These are phyloP conservation scores for Cliona cf. orientalis DNA, from an alignment of 37 sponge, comb jelly and placozoan genomes.

Conservation along the genomic window DNA sequence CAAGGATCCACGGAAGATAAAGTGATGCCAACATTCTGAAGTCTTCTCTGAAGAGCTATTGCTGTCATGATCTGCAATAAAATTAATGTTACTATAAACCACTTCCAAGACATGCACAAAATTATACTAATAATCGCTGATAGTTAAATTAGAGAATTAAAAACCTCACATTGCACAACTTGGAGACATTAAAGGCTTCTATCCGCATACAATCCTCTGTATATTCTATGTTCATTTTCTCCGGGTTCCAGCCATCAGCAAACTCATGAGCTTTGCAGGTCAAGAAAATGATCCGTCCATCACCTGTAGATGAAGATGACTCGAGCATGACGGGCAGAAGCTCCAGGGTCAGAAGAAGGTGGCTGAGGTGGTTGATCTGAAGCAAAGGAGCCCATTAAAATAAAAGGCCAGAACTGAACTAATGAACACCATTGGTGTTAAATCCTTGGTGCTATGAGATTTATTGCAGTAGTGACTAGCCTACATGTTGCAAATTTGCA, in stretches of 20 bases:
- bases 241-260: not conserved
- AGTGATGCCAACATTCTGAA: slow-evolving; percentile 48
- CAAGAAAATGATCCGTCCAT: slow-evolving; percentile 67
- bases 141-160: too few relatives aligned
- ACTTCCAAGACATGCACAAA: too few relatives aligned
- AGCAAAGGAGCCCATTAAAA: too few relatives aligned
- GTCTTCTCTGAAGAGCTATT: slow-evolving; percentile 51
- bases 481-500: too few relatives aligned
- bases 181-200: slow-evolving; percentile 41
- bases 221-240: slow-evolving; percentile 40
- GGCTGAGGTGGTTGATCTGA: slow-evolving; percentile 71
- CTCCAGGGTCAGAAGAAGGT: slow-evolving; percentile 65
- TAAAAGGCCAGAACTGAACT: too few relatives aligned
- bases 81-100: too few relatives aligned
- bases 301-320: slow-evolving; percentile 30
- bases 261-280: slow-evolving; percentile 40
- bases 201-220: slow-evolving; percentile 17
- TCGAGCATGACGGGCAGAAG: slow-evolving; percentile 53
- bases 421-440: too few relatives aligned
- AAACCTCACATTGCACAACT: slow-evolving; percentile 61
- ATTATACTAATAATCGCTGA: too few relatives aligned
- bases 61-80: slow-evolving; percentile 72
- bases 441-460: too few relatives aligned
- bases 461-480: too few relatives aligned
- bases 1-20: slow-evolving; percentile 70